phyloP scores from a whole-genome alignment of 2,113 vertebrate species.

The Ranitomeya variabilis region DNA sequence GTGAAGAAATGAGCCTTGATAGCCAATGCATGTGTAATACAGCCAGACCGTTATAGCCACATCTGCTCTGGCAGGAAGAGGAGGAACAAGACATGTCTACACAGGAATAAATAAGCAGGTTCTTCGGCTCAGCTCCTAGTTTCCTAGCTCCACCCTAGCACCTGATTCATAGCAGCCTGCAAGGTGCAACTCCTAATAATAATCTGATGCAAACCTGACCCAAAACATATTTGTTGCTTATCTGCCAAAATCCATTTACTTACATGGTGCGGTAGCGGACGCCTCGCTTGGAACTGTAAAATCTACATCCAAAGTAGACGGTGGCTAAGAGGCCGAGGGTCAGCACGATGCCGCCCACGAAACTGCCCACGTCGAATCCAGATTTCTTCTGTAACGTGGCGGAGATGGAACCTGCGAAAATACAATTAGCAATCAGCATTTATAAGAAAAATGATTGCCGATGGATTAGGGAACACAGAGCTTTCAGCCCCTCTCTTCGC shows the following conservation, averaged over 20 bases:
- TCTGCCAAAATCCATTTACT: slow-evolving; percentile 58
- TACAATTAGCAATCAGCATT: not conserved
- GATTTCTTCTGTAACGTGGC: slow-evolving; percentile 45
- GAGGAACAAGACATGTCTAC: no score
- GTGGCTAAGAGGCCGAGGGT: slow-evolving; percentile 71
- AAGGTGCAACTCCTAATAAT: no score
- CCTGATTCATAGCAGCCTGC: no score
- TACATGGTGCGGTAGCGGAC: slow-evolving; percentile 80
- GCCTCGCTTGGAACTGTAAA: slow-evolving; percentile 75
- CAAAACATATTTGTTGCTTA: not conserved
- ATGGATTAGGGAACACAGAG: not conserved
- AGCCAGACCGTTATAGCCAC: no score
- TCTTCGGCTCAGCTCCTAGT: no score
- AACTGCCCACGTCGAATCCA: slow-evolving; percentile 75
- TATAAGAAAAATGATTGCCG: not conserved
- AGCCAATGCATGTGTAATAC: no score
- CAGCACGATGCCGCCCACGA: slow-evolving; percentile 78
- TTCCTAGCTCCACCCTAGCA: no score
- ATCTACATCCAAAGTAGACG: slow-evolving; percentile 75
- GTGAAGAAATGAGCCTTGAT: no score
- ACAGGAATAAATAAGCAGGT: no score
- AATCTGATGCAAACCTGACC: no score
- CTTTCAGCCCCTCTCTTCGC: no score
- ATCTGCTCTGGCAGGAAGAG: no score
- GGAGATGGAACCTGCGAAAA: slow-evolving; percentile 62